Evolutionary conservation across 2,888 invertebrate genomes (phyloP).

Genomic region (Tenodera sinensis): DNA sequence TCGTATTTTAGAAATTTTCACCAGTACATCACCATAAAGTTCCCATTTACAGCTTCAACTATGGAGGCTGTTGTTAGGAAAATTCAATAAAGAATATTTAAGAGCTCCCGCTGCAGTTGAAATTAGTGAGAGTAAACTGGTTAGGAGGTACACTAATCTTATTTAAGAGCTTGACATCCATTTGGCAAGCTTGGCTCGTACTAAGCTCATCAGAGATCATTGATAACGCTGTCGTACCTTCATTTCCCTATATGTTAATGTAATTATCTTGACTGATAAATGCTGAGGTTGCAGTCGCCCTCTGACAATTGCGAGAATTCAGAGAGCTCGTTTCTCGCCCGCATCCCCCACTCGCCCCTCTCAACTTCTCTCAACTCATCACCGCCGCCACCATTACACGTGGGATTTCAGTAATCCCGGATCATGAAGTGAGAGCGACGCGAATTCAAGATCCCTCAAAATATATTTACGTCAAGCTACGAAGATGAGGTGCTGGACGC

Average conservation of each 20-base stretch:
- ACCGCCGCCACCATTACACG: not conserved
- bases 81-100: not conserved
- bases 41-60: no score
- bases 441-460: not conserved
- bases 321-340: not conserved
- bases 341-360: no score
- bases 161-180: not conserved
- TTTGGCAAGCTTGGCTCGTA: not conserved
- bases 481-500: not conserved
- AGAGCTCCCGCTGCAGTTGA: not conserved
- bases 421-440: not conserved
- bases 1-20: no score
- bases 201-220: not conserved
- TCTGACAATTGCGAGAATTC: not conserved
- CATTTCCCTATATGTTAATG: not conserved
- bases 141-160: not conserved
- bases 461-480: not conserved
- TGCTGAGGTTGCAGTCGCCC: not conserved
- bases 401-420: not conserved
- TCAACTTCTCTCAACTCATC: not conserved
- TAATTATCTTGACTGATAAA: not conserved
- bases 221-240: not conserved
- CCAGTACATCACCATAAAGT: no score
- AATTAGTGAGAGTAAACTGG: not conserved
- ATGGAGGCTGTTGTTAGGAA: no score